These are phyloP conservation scores for Drosophila fulvimacula DNA, from an alignment of 2,888 invertebrate genomes.

Conservation along the genomic window DNA sequence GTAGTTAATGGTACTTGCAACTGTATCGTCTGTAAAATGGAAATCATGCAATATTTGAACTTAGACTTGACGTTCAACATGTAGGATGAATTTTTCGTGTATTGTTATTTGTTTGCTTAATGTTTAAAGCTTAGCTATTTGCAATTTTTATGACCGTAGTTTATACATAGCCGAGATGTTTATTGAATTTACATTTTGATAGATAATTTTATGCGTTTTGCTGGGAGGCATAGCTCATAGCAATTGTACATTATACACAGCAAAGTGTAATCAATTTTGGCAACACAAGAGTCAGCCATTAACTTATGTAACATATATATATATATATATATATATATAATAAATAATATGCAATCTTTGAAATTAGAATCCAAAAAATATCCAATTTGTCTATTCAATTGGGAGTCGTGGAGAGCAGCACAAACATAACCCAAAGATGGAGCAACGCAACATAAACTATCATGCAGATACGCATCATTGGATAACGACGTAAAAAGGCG, in stretches of 20 bases:
- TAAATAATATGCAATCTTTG: constrained; percentile 36
- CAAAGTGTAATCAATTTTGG: constrained; percentile 43
- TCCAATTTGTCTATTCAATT: constrained; percentile 51
- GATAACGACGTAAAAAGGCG: constrained; percentile 92
- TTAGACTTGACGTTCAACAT: constrained; percentile 57
- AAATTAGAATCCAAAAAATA: constrained; percentile 58
- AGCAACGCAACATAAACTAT: constrained; percentile 93
- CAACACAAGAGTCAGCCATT: constrained; percentile 27
- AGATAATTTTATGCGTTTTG: constrained; percentile 30
- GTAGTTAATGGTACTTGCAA: constrained; percentile 15
- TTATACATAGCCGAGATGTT: constrained; percentile 70
- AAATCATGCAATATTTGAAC: constrained; percentile 69
- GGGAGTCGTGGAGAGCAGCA: constrained; percentile 89
- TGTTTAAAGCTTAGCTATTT: constrained; percentile 53
- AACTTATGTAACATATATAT: constrained; percentile 49
- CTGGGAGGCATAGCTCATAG: constrained; percentile 23
- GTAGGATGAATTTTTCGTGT: constrained; percentile 52
- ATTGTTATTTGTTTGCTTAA: constrained; percentile 72
- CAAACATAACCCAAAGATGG: constrained; percentile 93
- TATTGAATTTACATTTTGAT: constrained; percentile 56
- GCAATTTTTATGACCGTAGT: constrained; percentile 41
- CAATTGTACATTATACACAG: constrained; percentile 35
- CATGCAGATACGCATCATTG: constrained; percentile 92
- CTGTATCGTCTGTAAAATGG: constrained; percentile 26
- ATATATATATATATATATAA: constrained; percentile 47